Conservation (phyloP, 2,113 vertebrate genomes). For the Numida meleagris region DNA sequence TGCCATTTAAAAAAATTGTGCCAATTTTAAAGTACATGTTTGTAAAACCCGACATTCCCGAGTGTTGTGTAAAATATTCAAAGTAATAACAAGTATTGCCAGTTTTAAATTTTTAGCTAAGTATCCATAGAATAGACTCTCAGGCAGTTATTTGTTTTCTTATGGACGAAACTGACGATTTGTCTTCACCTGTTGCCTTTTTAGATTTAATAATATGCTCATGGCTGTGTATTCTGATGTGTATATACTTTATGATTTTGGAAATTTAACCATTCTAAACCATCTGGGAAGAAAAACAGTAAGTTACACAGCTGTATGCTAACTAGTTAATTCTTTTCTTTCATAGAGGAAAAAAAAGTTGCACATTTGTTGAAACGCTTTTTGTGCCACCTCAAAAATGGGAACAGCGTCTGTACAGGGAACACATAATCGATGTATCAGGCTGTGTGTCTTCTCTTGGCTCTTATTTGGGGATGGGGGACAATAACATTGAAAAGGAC, state of each 20-base stretch:
- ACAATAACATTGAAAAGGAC: slow-evolving; percentile 38
- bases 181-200: slow-evolving; percentile 64
- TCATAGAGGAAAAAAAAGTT: slow-evolving; percentile 9
- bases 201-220: slow-evolving; percentile 45
- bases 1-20: slow-evolving; percentile 70
- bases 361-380: slow-evolving; percentile 27
- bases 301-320: slow-evolving; percentile 55
- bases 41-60: slow-evolving; percentile 63
- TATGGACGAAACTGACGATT: slow-evolving; percentile 53
- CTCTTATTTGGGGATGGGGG: slow-evolving; percentile 49
- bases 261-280: background rate
- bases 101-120: slow-evolving; percentile 71
- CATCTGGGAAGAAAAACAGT: background rate
- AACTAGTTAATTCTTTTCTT: slow-evolving; percentile 50
- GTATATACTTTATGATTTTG: background rate
- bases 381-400: slow-evolving; percentile 18
- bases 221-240: slow-evolving; percentile 28
- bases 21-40: slow-evolving; percentile 71
- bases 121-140: slow-evolving; percentile 42
- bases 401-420: slow-evolving; percentile 43
- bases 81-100: slow-evolving; percentile 69
- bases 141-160: slow-evolving; percentile 33
- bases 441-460: slow-evolving; percentile 70
- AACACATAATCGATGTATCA: slow-evolving; percentile 41
- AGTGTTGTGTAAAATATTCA: slow-evolving; percentile 57